Evolutionary conservation across 1,140 invertebrate species (phyloP), one percentile per base, ranked within the genome.

Genomic region (Bombus consobrinus): DNA sequence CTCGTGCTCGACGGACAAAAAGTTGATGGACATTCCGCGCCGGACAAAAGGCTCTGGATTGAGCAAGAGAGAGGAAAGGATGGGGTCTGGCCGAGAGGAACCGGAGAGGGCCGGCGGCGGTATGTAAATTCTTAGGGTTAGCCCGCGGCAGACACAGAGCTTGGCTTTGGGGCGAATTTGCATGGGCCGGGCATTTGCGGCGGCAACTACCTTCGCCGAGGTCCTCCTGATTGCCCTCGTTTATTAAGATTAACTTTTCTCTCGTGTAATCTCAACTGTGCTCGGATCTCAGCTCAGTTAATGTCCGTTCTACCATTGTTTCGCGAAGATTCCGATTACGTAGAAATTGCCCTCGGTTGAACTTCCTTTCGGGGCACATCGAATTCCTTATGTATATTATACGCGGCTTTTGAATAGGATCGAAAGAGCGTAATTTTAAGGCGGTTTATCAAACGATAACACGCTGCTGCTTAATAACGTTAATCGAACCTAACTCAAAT

Each of bases 181-280:
- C 95, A 95, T 95, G 91, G 92, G 92, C 92, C 92, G 73, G 89
- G 89, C 93, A 94, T 95, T 95, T 94, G 94, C 82, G 94, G 93
- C 64, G 64, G 85, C 88, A 87, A 85, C 89, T 83, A 86, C 87
- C 87, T 90, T 77, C 83, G 81, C 72, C 85, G 10, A 85, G 72
- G 76, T 87, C 68, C 85, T 89, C 87, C 80, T 37, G 94, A 95
- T 95, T 95, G 91, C 94, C 94, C 93, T 94, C 94, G 93, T 95
- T 95, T 95, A 95, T 95, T 95, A 95, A 95, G 95, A 95, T 95
- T 95, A 95, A 95, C 95, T 95, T 95, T 95, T 94, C 95, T 94
- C 95, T n/a, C 72, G 85, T 82, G 88, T 94, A 94, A 94, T 94
- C 94, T 94, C 91, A 87, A 87, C 18, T 18, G 15, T 18, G 64